A percentile compares a stretch with the other conserved stretches of the same genome.
Evolutionary conservation across 2,797 vertebrate species (phyloP).

Genomic region (Scyliorhinus canicula): DNA sequence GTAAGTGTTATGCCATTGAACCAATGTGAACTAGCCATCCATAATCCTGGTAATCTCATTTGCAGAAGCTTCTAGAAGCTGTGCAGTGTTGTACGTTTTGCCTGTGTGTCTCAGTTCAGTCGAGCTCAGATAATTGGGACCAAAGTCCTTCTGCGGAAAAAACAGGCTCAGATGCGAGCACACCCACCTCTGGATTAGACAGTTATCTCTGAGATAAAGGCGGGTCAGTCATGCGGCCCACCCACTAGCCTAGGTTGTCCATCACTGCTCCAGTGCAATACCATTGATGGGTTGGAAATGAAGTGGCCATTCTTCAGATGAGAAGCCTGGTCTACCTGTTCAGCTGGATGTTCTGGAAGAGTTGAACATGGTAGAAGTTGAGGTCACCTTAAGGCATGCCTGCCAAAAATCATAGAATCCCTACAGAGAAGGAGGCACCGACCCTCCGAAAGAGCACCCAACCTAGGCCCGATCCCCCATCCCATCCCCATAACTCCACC

Average conservation of each 20-base stretch:
- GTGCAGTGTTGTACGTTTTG: background rate
- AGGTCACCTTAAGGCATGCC: background rate
- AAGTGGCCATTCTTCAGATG: background rate
- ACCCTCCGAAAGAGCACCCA: no score
- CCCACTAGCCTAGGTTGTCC: no score
- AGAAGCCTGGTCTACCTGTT: background rate
- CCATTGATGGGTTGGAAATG: background rate
- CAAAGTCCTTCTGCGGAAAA: background rate
- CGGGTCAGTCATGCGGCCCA: no score
- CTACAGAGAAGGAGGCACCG: no score
- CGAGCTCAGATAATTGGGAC: background rate
- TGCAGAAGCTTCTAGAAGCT: background rate
- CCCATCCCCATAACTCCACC: no score
- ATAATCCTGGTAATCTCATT: background rate
- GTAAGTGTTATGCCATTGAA: background rate
- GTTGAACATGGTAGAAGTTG: background rate
- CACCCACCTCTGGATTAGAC: background rate
- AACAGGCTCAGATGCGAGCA: background rate
- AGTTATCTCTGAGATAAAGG: background rate
- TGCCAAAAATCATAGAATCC: no score
- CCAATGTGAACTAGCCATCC: background rate
- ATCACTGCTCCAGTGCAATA: background rate
- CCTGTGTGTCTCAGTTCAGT: background rate
- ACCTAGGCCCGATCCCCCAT: no score
- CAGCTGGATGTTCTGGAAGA: background rate